Evolutionary conservation across 2,113 vertebrate species (phyloP).

Genomic region (Salvator merianae): DNA sequence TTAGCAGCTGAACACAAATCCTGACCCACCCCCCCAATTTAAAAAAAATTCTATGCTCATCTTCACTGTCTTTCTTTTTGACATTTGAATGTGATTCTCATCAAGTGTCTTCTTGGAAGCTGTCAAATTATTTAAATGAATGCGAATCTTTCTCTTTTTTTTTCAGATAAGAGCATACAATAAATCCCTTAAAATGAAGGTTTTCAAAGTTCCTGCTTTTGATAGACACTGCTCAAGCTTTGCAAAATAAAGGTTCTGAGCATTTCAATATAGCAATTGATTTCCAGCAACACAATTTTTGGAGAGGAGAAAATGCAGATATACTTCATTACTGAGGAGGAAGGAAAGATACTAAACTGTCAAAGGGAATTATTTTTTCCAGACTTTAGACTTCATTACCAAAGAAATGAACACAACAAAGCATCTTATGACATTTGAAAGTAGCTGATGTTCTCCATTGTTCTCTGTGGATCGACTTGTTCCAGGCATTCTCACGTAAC

Average conservation of each 20-base stretch:
- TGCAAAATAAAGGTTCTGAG: slow-evolving; percentile 59
- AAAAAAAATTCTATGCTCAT: slow-evolving; percentile 23
- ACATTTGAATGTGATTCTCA: slow-evolving; percentile 49
- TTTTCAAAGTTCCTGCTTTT: slow-evolving; percentile 40
- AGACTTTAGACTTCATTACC: slow-evolving; percentile 21
- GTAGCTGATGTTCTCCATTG: slow-evolving; percentile 52
- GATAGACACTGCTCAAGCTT: slow-evolving; percentile 58
- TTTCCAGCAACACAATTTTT: slow-evolving; percentile 9
- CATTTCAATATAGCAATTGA: slow-evolving; percentile 37
- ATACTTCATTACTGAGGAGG: slow-evolving; percentile 20
- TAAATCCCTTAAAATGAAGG: slow-evolving; percentile 38
- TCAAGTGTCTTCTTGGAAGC: slow-evolving; percentile 48
- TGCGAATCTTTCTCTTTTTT: not conserved
- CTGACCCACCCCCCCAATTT: slow-evolving; percentile 16
- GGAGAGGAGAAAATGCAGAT: slow-evolving; percentile 24
- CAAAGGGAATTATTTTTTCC: not conserved
- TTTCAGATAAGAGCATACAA: slow-evolving; percentile 33
- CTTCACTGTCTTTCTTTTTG: slow-evolving; percentile 61
- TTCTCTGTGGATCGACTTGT: slow-evolving; percentile 59
- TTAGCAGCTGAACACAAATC: slow-evolving; percentile 48
- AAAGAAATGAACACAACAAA: slow-evolving; percentile 31
- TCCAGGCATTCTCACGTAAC: slow-evolving; percentile 52
- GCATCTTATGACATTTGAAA: slow-evolving; percentile 61
- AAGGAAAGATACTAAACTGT: slow-evolving; percentile 2
- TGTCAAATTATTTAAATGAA: slow-evolving; percentile 68